Conservation (phyloP, 2,888 invertebrate genomes). For the Frankliniella fusca region DNA sequence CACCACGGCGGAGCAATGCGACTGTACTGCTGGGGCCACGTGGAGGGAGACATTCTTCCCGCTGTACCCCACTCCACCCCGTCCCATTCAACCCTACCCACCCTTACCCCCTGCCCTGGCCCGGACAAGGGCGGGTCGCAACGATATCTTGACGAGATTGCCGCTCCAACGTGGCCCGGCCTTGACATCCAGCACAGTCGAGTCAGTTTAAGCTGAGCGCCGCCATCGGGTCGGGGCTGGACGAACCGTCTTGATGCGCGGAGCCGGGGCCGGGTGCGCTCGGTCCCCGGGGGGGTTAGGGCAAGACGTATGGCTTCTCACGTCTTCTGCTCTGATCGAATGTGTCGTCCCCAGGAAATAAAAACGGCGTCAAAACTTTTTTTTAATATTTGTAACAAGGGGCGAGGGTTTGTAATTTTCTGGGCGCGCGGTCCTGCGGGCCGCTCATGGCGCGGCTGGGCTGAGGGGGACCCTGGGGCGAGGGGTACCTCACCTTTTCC, state of each 20-base stretch:
- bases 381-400: too few species aligned
- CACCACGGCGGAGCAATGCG: background rate
- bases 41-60: background rate
- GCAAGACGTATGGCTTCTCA: background rate
- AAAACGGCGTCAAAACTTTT: too few species aligned
- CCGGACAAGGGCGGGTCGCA: background rate
- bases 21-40: background rate
- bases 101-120: background rate
- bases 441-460: too few species aligned
- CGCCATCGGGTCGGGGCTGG: background rate
- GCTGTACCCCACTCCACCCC: background rate
- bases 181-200: background rate
- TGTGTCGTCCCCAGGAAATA: too few species aligned
- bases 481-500: too few species aligned
- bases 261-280: background rate
- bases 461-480: too few species aligned
- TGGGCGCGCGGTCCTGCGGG: too few species aligned
- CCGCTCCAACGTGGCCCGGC: background rate
- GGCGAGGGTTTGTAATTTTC: too few species aligned
- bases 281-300: background rate
- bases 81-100: background rate
- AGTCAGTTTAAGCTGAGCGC: background rate
- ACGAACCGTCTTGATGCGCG: too few species aligned
- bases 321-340: background rate
- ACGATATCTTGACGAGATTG: background rate